Conservation (phyloP, 2,888 invertebrate genomes). For the Idaea biselata region DNA sequence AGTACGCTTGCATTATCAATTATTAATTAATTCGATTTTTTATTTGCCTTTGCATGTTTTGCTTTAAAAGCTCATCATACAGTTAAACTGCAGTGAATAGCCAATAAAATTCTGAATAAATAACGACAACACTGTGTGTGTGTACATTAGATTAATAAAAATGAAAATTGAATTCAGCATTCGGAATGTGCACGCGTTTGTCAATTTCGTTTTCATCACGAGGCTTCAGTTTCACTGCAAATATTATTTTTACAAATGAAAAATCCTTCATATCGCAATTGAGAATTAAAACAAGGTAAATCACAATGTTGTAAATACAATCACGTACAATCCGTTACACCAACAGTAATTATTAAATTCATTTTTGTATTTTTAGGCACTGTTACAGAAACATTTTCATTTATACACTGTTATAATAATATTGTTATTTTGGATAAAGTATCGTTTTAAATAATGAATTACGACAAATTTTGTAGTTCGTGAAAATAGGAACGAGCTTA, state of each 20-base stretch:
- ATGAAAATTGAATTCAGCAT: conserved; percentile 35
- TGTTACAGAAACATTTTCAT: conserved; percentile 24
- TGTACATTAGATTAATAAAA: conserved; percentile 33
- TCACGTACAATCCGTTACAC: conserved; percentile 31
- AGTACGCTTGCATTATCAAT: conserved; percentile 57
- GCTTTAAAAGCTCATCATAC: conserved; percentile 33
- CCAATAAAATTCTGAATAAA: conserved; percentile 27
- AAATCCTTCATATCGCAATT: conserved; percentile 34
- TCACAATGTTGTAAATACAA: conserved; percentile 38
- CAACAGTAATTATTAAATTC: conserved; percentile 15
- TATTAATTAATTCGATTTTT: conserved; percentile 28
- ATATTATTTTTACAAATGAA: conserved; percentile 39
- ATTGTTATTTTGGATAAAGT: background rate
- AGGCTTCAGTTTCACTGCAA: conserved; percentile 48
- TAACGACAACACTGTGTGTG: conserved; percentile 32
- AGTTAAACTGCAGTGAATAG: conserved; percentile 18
- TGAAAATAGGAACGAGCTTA: conserved; percentile 41
- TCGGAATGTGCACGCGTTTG: conserved; percentile 56
- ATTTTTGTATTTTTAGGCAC: conserved; percentile 44
- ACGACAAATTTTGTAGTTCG: conserved; percentile 9
- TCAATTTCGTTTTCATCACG: conserved; percentile 45
- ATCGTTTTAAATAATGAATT: background rate
- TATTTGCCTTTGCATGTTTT: conserved; percentile 54
- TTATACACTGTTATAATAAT: conserved; percentile 11
- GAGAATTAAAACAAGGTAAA: conserved; percentile 32